Evolutionary conservation across 2,797 vertebrate species (phyloP).

Genomic region (Gouania willdenowi): DNA sequence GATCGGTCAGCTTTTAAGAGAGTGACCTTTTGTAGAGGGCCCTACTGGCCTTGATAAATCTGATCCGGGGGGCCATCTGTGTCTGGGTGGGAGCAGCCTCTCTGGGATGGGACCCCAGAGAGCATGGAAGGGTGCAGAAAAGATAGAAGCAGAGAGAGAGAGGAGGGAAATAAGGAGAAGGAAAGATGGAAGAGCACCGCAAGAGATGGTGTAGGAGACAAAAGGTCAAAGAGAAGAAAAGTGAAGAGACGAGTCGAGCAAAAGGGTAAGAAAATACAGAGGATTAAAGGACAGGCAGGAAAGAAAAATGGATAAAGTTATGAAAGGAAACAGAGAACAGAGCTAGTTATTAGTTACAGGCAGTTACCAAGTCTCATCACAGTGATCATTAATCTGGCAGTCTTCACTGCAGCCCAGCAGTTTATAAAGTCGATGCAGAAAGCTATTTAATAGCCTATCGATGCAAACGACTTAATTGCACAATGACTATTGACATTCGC

Average conservation of each 20-base stretch:
- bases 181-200: not conserved
- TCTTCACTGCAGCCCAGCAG: conserved; percentile 15
- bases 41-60: conserved; percentile 88
- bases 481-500: conserved; percentile 88
- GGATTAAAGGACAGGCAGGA: conserved; percentile 9
- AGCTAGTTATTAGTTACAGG: conserved; percentile 23
- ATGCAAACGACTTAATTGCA: conserved; percentile 89
- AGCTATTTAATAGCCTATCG: conserved; percentile 84
- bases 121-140: too few relatives aligned
- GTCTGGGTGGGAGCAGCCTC: conserved; percentile 62
- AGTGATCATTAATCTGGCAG: conserved; percentile 9
- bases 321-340: conserved; percentile 9
- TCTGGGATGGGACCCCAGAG: conserved; percentile 67
- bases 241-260: conserved; percentile 10
- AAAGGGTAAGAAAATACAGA: conserved; percentile 6
- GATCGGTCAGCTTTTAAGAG: conserved; percentile 90
- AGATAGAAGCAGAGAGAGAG: not conserved
- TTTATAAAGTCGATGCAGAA: conserved; percentile 58
- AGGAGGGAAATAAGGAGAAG: not conserved
- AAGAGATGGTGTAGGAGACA: conserved; percentile 6
- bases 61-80: conserved; percentile 89
- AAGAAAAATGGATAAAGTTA: conserved; percentile 11
- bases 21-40: conserved; percentile 85
- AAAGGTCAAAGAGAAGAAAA: conserved; percentile 37
- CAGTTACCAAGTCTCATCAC: conserved; percentile 22